A percentile compares a stretch with the other conserved stretches of the same genome.
These are phyloP conservation scores for Sigmodon hispidus DNA, from an alignment of 2,113 vertebrate genomes.

Conservation along the genomic window DNA sequence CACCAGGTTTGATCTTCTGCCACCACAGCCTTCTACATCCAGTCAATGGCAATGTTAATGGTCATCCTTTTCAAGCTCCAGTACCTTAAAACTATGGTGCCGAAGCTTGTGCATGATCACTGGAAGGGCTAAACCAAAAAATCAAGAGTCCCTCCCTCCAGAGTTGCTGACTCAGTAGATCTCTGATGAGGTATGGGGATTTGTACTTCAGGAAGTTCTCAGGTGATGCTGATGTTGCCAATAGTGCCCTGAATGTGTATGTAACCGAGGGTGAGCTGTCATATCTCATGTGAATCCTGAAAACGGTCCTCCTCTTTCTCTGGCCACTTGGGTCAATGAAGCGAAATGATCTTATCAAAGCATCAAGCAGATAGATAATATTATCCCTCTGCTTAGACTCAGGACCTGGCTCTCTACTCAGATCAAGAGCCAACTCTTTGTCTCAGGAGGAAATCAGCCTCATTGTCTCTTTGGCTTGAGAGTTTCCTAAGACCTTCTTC, in stretches of 20 bases:
- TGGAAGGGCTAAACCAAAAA: background rate
- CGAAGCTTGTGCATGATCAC: background rate
- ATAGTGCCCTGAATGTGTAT: background rate
- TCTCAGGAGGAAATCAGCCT: background rate
- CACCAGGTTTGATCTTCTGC: background rate
- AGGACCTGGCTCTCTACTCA: background rate
- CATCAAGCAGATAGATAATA: background rate
- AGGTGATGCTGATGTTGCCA: background rate
- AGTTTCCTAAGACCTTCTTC: background rate
- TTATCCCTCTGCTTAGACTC: background rate
- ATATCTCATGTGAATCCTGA: background rate
- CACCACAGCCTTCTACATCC: background rate
- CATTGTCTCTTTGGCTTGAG: too few species aligned
- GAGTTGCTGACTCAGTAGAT: background rate
- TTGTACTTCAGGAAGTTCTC: background rate
- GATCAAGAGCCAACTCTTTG: conserved; percentile 14
- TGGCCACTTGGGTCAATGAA: background rate
- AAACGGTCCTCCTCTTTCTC: background rate
- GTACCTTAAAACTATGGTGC: background rate
- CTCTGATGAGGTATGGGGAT: background rate
- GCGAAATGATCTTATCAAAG: background rate
- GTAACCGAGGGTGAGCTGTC: background rate
- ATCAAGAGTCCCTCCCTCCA: background rate
- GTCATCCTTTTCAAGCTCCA: background rate
- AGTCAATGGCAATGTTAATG: background rate